Conservation (phyloP, 2,113 vertebrate species). For the Ophthalmolycus amberensis region DNA sequence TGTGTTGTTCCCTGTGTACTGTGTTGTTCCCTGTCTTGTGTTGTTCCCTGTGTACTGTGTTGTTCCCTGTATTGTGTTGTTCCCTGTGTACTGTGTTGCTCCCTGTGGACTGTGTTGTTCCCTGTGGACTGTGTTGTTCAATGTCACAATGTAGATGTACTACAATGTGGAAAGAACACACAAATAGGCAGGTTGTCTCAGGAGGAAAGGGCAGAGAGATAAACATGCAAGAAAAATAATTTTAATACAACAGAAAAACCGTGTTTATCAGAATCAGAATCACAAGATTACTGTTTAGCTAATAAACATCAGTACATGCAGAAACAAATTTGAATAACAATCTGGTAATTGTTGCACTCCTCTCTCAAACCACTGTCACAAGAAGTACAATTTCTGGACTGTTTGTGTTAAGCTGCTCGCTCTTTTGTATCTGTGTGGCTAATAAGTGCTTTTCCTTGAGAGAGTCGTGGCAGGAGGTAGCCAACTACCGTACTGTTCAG, state of each 20-base stretch:
- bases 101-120: too few relatives aligned
- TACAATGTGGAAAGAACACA: background rate
- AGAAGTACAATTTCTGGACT: conserved; percentile 1
- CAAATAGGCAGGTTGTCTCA: conserved; percentile 7
- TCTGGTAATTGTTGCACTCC: background rate
- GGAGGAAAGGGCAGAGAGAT: background rate
- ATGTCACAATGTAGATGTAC: background rate
- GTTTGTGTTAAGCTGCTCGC: conserved; percentile 44
- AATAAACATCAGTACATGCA: background rate
- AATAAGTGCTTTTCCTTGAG: conserved; percentile 57
- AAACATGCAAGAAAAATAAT: background rate
- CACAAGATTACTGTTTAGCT: background rate
- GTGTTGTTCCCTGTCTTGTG: background rate
- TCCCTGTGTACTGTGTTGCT: too few relatives aligned
- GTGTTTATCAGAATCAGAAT: background rate
- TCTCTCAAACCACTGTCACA: conserved; percentile 9
- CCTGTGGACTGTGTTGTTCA: background rate
- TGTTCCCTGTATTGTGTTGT: background rate
- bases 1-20: too few relatives aligned
- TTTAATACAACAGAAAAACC: background rate
- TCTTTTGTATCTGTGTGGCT: conserved; percentile 49
- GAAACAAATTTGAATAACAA: background rate
- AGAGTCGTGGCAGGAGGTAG: conserved; percentile 49
- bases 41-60: conserved; percentile 10
- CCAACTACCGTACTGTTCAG: conserved; percentile 66